A percentile compares a stretch with the other conserved stretches of the same genome.
Conservation (phyloP, 2,888 invertebrate species). For the Trichopria drosophilae region DNA sequence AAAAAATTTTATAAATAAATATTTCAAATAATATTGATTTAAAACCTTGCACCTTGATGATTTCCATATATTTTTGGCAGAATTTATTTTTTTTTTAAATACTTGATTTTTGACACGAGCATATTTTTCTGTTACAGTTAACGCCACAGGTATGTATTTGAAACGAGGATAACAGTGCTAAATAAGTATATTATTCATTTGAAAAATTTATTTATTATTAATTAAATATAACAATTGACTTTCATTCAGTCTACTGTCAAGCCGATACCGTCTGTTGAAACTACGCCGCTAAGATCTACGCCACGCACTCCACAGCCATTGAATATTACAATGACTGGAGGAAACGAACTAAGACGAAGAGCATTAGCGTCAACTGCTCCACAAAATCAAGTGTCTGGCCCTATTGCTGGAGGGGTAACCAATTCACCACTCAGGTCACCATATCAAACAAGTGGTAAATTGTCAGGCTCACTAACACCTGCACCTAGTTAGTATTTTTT, state of each 20-base stretch:
- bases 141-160: conserved; percentile 47
- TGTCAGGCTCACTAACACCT: conserved; percentile 40
- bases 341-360: conserved; percentile 47
- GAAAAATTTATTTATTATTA: not conserved
- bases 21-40: no score
- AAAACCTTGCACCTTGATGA: no score
- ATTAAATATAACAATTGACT: conserved; percentile 9
- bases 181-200: conserved; percentile 1
- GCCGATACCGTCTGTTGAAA: conserved; percentile 32
- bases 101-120: conserved; percentile 13
- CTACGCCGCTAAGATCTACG: conserved; percentile 34
- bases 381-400: conserved; percentile 34
- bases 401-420: conserved; percentile 37
- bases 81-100: conserved; percentile 14
- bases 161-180: not conserved
- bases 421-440: conserved; percentile 37
- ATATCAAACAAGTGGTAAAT: conserved; percentile 40
- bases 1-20: conserved; percentile 6
- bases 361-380: conserved; percentile 40
- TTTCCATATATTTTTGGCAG: no score
- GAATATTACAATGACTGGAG: conserved; percentile 36
- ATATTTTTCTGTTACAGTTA: conserved; percentile 45
- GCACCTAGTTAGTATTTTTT: conserved; percentile 44
- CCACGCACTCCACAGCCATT: conserved; percentile 40
- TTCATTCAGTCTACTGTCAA: conserved; percentile 40